A percentile compares a stretch with the other conserved stretches of the same genome.
Evolutionary conservation across 1,140 invertebrate genomes (phyloP).

Genomic region (Trachymyrmex cornetzi): DNA sequence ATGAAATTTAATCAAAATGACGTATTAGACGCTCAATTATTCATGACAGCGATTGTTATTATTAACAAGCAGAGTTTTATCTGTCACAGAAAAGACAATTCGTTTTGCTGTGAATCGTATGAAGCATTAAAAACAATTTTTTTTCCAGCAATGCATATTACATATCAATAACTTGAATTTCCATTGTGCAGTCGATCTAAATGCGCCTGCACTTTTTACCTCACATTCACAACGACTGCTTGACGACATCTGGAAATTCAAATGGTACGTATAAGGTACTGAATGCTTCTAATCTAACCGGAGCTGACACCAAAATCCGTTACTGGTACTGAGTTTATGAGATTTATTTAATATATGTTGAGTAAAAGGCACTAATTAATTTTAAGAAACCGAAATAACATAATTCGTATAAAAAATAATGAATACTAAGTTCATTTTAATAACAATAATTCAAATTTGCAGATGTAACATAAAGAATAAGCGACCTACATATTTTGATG

Average conservation of each 20-base stretch:
- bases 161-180: neutral
- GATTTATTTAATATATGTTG: too few relatives aligned
- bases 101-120: neutral
- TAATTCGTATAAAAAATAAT: too few relatives aligned
- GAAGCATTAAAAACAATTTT: neutral
- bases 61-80: slow-evolving; percentile 30
- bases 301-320: too few relatives aligned
- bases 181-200: neutral
- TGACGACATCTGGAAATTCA: neutral
- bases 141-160: neutral
- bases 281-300: neutral
- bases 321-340: too few relatives aligned
- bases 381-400: too few relatives aligned
- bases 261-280: neutral
- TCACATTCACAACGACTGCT: neutral
- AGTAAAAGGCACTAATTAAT: too few relatives aligned
- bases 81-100: slow-evolving; percentile 28
- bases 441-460: too few relatives aligned
- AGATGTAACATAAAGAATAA: too few relatives aligned
- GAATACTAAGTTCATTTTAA: too few relatives aligned
- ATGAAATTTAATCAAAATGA: slow-evolving; percentile 65
- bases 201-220: neutral
- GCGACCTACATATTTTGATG: too few relatives aligned
- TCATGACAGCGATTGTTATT: slow-evolving; percentile 53
- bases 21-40: slow-evolving; percentile 63